These are phyloP conservation scores for Notospermus geniculatus DNA, from an alignment of 1,140 invertebrate genomes.

Conservation along the genomic window DNA sequence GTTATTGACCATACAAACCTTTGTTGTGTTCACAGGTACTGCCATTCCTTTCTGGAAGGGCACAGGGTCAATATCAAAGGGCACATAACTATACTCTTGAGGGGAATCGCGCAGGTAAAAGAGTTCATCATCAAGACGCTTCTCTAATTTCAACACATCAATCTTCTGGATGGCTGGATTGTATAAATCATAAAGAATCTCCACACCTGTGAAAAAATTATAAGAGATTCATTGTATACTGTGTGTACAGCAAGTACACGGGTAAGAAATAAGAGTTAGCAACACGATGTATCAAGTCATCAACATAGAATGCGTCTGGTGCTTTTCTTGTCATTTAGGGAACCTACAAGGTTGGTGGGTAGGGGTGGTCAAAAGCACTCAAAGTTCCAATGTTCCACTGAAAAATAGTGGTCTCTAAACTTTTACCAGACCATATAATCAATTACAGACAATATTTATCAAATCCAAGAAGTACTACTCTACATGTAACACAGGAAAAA, in stretches of 20 bases:
- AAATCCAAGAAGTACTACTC: too few species aligned
- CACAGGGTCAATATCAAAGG: slow-evolving; percentile 87
- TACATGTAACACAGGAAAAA: too few species aligned
- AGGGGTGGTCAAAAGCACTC: too few species aligned
- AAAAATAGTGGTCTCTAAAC: too few species aligned
- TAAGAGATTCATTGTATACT: too few species aligned
- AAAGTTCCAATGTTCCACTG: too few species aligned
- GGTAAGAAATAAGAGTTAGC: slow-evolving; percentile 2
- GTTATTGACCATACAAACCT: slow-evolving; percentile 65
- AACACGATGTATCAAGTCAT: neutral
- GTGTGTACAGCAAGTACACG: too few species aligned
- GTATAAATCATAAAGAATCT: slow-evolving; percentile 89
- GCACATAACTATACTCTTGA: slow-evolving; percentile 89
- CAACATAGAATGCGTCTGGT: too few species aligned
- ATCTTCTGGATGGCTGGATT: slow-evolving; percentile 89
- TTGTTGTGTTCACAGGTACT: slow-evolving; percentile 83
- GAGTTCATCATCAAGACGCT: slow-evolving; percentile 86
- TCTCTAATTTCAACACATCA: slow-evolving; percentile 87
- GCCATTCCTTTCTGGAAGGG: slow-evolving; percentile 70
- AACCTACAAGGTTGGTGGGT: too few species aligned
- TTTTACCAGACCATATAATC: too few species aligned
- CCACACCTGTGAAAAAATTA: slow-evolving; percentile 64
- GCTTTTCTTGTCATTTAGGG: neutral
- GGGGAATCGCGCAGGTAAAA: slow-evolving; percentile 91
- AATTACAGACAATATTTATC: too few species aligned